Percentiles rank a stretch among this genome's conserved stretches.
These are phyloP conservation scores for Heliocidaris tuberculata DNA, from an alignment of 35 echinoderm and acorn worm species.

Conservation along the genomic window DNA sequence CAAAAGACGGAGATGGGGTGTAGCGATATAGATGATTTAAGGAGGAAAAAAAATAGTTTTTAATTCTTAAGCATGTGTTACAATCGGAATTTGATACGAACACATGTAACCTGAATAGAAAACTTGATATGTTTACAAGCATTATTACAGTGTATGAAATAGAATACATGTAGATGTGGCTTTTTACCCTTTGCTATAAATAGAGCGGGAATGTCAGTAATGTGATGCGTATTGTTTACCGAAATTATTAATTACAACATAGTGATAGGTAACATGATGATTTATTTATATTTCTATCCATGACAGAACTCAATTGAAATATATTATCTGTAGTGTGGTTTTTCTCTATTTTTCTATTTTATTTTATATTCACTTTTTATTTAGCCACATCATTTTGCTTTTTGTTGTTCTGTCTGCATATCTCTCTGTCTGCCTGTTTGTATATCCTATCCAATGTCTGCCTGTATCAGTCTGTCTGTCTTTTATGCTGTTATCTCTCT, in stretches of 20 bases:
- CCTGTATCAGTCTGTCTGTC: neutral
- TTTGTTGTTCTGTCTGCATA: neutral
- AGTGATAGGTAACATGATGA: neutral
- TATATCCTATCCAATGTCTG: neutral
- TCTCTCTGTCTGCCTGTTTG: neutral
- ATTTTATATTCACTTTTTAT: no score
- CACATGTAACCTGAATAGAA: neutral
- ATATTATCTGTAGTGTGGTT: neutral
- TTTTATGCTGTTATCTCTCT: no score
- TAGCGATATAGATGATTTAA: neutral
- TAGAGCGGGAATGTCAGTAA: no score
- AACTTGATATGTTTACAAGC: neutral
- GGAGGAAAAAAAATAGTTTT: neutral
- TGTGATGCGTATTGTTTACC: neutral
- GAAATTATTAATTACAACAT: neutral
- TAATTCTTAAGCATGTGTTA: neutral
- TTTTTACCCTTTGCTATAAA: neutral
- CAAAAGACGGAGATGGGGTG: neutral
- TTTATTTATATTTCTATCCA: neutral
- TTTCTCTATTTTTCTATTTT: neutral
- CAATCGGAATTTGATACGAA: neutral
- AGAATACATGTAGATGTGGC: no score
- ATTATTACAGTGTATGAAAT: neutral
- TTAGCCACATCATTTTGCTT: neutral
- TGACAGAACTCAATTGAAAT: neutral